phyloP scores from a whole-genome alignment of 2,888 invertebrate genomes.

The Drosophila nigricruria region DNA sequence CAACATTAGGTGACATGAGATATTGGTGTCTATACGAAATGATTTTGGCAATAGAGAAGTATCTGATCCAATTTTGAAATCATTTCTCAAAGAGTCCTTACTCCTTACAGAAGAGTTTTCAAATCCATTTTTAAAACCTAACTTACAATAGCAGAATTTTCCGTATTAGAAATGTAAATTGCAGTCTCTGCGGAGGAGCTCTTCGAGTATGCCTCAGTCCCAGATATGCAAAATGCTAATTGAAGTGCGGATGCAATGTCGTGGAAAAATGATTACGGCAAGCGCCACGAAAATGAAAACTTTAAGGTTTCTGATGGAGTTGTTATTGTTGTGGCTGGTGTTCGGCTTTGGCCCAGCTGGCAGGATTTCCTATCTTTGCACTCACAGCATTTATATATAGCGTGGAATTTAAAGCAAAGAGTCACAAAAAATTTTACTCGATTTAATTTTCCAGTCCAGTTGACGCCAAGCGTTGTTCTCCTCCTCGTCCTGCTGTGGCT shows the following conservation, averaged over 20 bases:
- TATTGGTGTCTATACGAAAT: neutral
- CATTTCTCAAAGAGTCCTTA: too few relatives aligned
- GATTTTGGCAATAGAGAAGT: too few relatives aligned
- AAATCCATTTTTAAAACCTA: neutral
- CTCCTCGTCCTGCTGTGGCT: slow-evolving; percentile 9
- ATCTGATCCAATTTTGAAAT: neutral
- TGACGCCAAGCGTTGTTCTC: slow-evolving; percentile 32
- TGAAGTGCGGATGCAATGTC: slow-evolving; percentile 79
- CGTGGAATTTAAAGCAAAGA: slow-evolving; percentile 66
- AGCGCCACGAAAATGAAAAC: slow-evolving; percentile 45
- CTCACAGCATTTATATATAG: slow-evolving; percentile 54
- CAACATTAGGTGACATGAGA: neutral
- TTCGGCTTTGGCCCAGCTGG: slow-evolving; percentile 38
- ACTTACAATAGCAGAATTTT: neutral
- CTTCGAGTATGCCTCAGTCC: neutral
- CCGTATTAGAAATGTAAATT: slow-evolving; percentile 22
- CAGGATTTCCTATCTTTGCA: slow-evolving; percentile 27
- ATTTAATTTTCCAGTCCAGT: slow-evolving; percentile 83
- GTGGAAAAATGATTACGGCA: slow-evolving; percentile 76
- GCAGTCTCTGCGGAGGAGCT: neutral
- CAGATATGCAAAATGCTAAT: slow-evolving; percentile 48
- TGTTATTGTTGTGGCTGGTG: slow-evolving; percentile 24
- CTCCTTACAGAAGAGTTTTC: neutral
- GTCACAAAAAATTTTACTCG: slow-evolving; percentile 76
- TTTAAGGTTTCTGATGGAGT: slow-evolving; percentile 54